Evolutionary conservation across 2,888 invertebrate species (phyloP).

Genomic region (Sphaeridia pumilis): DNA sequence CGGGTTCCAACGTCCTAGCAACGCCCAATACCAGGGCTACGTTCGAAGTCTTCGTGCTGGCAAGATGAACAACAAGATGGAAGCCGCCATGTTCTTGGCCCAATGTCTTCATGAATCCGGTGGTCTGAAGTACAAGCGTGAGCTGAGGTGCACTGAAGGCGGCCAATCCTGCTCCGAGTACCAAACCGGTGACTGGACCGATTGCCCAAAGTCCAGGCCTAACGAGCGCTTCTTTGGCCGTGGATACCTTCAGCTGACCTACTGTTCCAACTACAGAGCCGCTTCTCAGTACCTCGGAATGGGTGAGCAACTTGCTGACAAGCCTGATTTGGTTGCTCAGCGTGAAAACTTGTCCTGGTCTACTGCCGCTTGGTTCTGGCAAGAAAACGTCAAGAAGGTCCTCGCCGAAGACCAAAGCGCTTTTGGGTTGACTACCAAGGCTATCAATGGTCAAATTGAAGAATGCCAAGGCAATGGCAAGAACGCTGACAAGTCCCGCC

Average conservation of each 20-base stretch:
- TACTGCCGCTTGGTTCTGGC: constrained; percentile 16
- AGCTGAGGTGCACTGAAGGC: not conserved
- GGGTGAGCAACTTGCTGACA: constrained; percentile 1
- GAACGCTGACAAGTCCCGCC: constrained; percentile 9
- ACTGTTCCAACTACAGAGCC: constrained; percentile 13
- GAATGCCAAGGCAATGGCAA: constrained; percentile 15
- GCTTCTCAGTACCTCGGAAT: constrained; percentile 8
- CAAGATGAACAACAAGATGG: not conserved
- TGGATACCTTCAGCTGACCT: constrained; percentile 8
- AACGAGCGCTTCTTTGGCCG: constrained; percentile 6
- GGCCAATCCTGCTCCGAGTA: not conserved
- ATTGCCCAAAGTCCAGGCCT: not conserved
- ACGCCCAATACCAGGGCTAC: not conserved
- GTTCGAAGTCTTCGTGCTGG: not conserved
- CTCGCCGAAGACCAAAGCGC: not conserved
- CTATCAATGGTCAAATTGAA: constrained; percentile 17
- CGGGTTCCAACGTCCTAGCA: not conserved
- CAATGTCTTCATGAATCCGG: constrained; percentile 7
- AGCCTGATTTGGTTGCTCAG: constrained; percentile 14
- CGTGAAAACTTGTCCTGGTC: not conserved
- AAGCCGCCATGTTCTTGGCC: constrained; percentile 9
- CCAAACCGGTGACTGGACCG: not conserved
- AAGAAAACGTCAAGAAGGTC: not conserved
- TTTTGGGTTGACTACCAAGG: constrained; percentile 18
- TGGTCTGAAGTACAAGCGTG: constrained; percentile 3